Evolutionary conservation across 2,797 vertebrate genomes (phyloP), one percentile per base, ranked within the genome.

Genomic region (Urophycis tenuis): DNA sequence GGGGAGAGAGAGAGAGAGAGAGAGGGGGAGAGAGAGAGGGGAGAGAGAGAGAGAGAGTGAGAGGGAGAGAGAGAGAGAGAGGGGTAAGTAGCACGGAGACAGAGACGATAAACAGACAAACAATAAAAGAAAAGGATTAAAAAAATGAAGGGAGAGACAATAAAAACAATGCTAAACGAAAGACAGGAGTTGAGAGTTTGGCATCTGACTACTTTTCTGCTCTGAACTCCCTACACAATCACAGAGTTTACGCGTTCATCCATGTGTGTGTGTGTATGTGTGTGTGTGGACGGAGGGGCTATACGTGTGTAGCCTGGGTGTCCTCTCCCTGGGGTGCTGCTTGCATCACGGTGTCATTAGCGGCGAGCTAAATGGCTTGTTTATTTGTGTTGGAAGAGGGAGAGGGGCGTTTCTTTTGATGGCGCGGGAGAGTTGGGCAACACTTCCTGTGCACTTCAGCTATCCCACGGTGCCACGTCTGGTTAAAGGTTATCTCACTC

Each of bases 311-410:
- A 53, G 22, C 22, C 17, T 53, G 41, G 25, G 41, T 67, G 53
- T 35, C 39, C 35, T 60, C 45, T 86, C 85, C 80, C 83, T 74
- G 4, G 81, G 75, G 85, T 80, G 85, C 82, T 67, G 60, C 81
- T 77, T 31, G 35, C 76, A 75, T 76, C 82, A 88, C 86, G 77
- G 81, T 87, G 88, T 90, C 88, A 83, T 80, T 74, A 74, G n/a
- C 79, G 78, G 74, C 41, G 35, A 77, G 78, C 73, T 84, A 77
- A 41, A 73, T 69, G 71, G 49, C 81, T 64, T 87, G 86, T 88
- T 92, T 91, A 86, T 90, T 91, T 91, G 86, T 78, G 75, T 86
- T 87, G 81, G 80, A 81, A 82, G 70, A 81, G 72, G 79, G 73
- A 81, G 77, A 75, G 76, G 72, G 80, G 78, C 75, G 82, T 83